Percentiles rank a stretch among this genome's conserved stretches.
phyloP scores from a whole-genome alignment of 1,140 invertebrate species.

The Callitettix versicolor region DNA sequence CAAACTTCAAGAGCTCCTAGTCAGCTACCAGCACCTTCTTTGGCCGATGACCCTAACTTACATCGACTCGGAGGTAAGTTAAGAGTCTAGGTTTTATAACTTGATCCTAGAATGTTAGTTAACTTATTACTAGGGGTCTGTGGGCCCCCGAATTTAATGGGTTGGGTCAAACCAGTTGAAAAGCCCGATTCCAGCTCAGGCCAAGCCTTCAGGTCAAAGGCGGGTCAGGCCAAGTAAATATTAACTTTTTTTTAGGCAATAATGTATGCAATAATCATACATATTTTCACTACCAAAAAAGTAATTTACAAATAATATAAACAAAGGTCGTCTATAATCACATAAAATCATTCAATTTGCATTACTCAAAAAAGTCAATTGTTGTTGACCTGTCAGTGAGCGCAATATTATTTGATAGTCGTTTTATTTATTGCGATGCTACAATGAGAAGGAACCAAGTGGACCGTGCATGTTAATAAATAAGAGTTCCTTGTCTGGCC shows the following conservation, averaged over 20 bases:
- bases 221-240: background rate
- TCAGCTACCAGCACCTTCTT: background rate
- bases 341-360: background rate
- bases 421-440: too few species aligned
- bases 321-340: background rate
- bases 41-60: background rate
- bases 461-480: too few species aligned
- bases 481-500: too few species aligned
- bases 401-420: too few species aligned
- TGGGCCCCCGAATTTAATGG: too few species aligned
- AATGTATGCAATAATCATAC: too few species aligned
- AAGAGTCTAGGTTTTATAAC: background rate
- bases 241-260: too few species aligned
- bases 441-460: too few species aligned
- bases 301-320: background rate
- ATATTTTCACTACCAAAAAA: background rate
- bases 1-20: background rate
- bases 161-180: too few species aligned
- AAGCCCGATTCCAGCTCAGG: background rate
- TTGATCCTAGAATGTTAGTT: background rate
- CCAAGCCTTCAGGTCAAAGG: background rate
- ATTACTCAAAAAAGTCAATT: background rate
- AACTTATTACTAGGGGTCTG: too few species aligned
- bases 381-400: too few species aligned
- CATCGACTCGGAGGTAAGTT: constrained; percentile 2